phyloP scores from a whole-genome alignment of 2,888 invertebrate species.

The Agapostemon virescens region DNA sequence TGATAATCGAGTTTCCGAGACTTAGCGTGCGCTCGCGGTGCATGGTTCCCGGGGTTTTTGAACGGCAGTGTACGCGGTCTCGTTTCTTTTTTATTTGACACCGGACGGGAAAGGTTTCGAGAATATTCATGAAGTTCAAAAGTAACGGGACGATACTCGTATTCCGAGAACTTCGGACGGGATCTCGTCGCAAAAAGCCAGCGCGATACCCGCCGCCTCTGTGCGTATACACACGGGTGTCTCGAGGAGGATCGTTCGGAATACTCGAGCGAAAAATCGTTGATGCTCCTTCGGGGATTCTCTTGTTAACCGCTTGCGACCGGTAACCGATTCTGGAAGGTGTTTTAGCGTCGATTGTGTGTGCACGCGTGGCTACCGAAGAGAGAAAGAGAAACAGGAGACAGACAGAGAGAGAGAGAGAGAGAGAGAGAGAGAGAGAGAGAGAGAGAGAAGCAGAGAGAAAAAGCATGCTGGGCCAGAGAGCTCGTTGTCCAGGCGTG shows the following conservation, averaged over 20 bases:
- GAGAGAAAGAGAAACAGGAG: background rate
- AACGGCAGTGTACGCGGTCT: background rate
- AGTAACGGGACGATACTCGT: conserved; percentile 47
- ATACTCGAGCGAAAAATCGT: conserved; percentile 13
- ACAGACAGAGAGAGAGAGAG: too few species aligned
- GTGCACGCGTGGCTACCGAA: background rate
- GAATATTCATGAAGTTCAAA: conserved; percentile 53
- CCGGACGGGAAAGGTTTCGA: conserved; percentile 1
- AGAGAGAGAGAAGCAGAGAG: background rate
- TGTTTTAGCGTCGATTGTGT: background rate
- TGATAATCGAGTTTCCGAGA: background rate
- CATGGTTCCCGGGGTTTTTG: conserved; percentile 11
- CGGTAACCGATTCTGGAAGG: conserved; percentile 6
- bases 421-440: too few species aligned
- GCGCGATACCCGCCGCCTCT: conserved; percentile 18
- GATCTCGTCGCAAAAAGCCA: conserved; percentile 25
- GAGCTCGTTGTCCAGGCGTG: conserved; percentile 32
- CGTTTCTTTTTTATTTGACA: conserved; percentile 10
- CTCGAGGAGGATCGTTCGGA: background rate
- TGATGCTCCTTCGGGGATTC: background rate
- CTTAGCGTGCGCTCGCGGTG: background rate
- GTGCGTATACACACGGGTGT: conserved; percentile 2
- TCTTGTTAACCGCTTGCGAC: background rate
- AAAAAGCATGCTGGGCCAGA: background rate
- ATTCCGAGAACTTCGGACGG: conserved; percentile 11